Conservation (phyloP, 2,888 invertebrate species). For the Andrena bicolor region DNA sequence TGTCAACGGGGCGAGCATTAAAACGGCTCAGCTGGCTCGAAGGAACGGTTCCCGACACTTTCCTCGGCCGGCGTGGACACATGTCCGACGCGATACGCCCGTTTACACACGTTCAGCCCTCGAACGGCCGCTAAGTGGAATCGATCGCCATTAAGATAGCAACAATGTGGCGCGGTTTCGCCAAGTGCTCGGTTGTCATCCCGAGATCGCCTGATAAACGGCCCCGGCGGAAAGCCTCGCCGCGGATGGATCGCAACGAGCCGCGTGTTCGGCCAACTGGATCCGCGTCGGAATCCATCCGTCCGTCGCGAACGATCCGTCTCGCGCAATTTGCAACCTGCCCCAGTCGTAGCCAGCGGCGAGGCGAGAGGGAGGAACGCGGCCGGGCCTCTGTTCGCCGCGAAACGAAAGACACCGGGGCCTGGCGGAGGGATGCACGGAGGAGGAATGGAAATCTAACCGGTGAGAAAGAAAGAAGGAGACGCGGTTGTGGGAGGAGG, state of each 20-base stretch:
- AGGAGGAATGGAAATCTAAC: slow-evolving; percentile 28
- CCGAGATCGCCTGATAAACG: slow-evolving; percentile 22
- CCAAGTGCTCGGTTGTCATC: slow-evolving; percentile 14
- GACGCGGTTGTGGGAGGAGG: neutral
- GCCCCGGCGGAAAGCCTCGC: neutral
- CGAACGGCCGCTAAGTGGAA: slow-evolving; percentile 21
- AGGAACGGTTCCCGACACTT: neutral
- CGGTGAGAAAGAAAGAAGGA: slow-evolving; percentile 19
- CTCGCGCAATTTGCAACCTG: slow-evolving; percentile 5
- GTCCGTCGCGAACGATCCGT: neutral
- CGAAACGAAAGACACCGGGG: slow-evolving; percentile 11
- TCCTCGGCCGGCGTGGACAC: neutral
- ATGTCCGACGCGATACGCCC: neutral
- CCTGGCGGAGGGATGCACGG: neutral
- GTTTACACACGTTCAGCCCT: slow-evolving; percentile 4
- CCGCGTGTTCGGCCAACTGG: neutral
- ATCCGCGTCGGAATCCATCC: slow-evolving; percentile 15
- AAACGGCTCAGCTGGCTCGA: neutral
- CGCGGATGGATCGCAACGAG: neutral
- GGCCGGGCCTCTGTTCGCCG: neutral
- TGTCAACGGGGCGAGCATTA: neutral
- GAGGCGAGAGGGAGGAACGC: neutral
- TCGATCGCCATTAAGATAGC: slow-evolving; percentile 45
- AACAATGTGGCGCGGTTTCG: slow-evolving; percentile 14
- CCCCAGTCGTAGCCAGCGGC: no score